Conservation (phyloP, 2,113 vertebrate species). For the Notiomystis cincta region DNA sequence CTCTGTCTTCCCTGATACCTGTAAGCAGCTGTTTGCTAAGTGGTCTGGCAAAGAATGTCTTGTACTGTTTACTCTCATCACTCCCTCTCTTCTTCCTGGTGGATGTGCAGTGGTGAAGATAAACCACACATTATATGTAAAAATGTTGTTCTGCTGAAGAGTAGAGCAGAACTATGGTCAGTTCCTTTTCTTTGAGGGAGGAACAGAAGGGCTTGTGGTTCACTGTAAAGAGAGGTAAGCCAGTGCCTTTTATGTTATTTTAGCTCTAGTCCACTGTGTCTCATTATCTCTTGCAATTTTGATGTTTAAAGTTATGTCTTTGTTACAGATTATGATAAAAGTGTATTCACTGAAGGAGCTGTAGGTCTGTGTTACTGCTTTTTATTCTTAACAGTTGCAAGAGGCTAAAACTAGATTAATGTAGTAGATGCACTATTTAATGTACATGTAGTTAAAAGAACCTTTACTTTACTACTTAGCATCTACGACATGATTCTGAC, state of each 20-base stretch:
- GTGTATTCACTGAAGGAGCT: neutral
- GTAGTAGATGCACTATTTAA: neutral
- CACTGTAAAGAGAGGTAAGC: neutral
- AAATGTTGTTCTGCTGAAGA: neutral
- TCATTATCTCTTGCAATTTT: neutral
- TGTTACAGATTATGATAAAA: neutral
- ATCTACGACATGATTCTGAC: neutral
- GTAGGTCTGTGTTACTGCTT: neutral
- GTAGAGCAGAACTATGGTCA: neutral
- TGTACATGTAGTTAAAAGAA: neutral
- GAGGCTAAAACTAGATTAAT: neutral
- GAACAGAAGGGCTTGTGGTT: neutral
- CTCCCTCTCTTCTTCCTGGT: neutral
- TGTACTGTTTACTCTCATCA: neutral
- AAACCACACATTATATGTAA: neutral
- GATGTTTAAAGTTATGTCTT: neutral
- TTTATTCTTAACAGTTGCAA: neutral
- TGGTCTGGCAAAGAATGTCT: neutral
- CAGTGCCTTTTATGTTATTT: neutral
- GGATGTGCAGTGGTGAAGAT: neutral
- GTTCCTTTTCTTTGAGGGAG: neutral
- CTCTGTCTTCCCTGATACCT: neutral
- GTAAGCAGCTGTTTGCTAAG: neutral
- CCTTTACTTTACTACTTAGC: neutral
- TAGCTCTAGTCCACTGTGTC: neutral